Conservation (phyloP, 2,113 vertebrate genomes). For the Lagopus leucura region DNA sequence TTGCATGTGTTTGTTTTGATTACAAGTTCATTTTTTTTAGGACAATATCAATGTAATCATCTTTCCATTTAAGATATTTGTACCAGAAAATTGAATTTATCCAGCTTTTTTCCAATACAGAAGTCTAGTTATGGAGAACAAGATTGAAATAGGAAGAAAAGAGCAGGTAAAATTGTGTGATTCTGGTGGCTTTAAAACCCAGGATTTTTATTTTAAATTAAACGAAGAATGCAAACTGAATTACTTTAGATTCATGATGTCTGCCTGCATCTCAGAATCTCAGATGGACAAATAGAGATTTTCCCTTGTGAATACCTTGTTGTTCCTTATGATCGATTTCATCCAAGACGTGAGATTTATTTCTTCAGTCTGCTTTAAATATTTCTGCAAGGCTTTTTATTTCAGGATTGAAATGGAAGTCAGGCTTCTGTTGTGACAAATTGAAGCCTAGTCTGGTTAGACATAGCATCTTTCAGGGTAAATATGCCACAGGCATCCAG, state of each 20-base stretch:
- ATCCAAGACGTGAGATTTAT: background rate
- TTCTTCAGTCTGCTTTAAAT: background rate
- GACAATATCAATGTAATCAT: background rate
- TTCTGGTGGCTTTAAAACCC: background rate
- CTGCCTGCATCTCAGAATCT: background rate
- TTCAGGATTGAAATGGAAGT: background rate
- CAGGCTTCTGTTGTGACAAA: background rate
- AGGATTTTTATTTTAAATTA: background rate
- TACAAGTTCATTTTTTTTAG: background rate
- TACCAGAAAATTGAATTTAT: background rate
- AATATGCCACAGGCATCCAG: background rate
- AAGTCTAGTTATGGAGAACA: background rate
- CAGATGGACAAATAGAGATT: background rate
- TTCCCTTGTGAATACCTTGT: background rate
- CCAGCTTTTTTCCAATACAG: background rate
- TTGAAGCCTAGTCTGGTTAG: background rate
- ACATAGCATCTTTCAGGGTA: background rate
- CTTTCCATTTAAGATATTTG: background rate
- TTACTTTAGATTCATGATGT: background rate
- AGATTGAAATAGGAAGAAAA: background rate
- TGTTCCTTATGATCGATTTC: background rate
- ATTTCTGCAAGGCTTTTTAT: background rate
- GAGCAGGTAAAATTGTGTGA: background rate
- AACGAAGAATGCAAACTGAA: background rate
- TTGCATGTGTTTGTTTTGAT: background rate